Base-by-base conservation (phyloP, 1,140 invertebrate genomes). In the Aphelinus certus region DNA sequence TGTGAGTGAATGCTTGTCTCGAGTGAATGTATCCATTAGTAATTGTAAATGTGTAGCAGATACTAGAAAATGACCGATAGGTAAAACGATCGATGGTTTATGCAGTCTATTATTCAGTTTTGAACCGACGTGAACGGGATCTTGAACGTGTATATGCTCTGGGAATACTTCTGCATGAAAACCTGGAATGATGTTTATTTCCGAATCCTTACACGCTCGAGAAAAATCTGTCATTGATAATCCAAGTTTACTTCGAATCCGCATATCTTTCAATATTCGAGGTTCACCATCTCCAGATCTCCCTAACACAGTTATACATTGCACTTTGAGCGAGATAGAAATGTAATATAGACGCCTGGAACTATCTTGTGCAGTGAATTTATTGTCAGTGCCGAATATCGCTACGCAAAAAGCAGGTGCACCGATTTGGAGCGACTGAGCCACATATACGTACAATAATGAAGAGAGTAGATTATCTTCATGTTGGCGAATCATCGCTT, bases 231-330 rank as follows among this genome's bases (percentile, higher is more conserved):
- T 42, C 2, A 42, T 48, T 48, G 9, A 9, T 43, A 43, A 4
- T 3, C 63, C 63, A 43, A 65, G 7, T 48, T 51, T 2, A 3
- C 6, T 3, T 65, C 6, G 3, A 43, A 5, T 43, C 6, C 62
- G 43, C 72, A 77, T 77, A 46, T 65, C 72, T 75, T 71, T 77
- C 48, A 75, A 55, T 7, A 75, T 10, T 45, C 64, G 7, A 48
- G 72, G 5, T 51, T 77, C 72, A n/a, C 76, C 76, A 65, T 77
- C 76, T 42, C 71, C 61, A 51, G 72, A 74, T 63, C 74, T 46
- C 7, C 71, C 76, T 10, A 26, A 10, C 2, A 77, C 64, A 45
- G 58, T 47, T 9, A 77, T 77, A 60, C 57, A 53, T 51, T 68
- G 5, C 26, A 53, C 56, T 74, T 71, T 26, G 5, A 65, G 7